These are phyloP conservation scores for Loripinus fragilis DNA, from an alignment of 2,888 invertebrate genomes.

Conservation along the genomic window DNA sequence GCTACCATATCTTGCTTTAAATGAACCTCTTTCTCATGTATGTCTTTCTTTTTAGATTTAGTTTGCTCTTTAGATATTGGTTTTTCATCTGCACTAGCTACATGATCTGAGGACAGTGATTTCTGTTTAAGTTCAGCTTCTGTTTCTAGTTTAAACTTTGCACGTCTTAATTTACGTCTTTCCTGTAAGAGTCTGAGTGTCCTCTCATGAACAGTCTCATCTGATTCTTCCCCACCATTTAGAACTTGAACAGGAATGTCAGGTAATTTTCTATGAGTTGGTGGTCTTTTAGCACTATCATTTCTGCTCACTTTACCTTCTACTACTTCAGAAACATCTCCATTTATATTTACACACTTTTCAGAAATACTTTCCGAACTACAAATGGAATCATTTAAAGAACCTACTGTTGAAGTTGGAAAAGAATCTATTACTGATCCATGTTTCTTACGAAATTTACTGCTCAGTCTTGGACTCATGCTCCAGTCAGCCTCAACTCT, in stretches of 20 bases:
- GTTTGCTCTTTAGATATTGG: slow-evolving; percentile 36
- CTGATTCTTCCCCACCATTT: slow-evolving; percentile 41
- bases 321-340: not conserved
- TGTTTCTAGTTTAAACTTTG: slow-evolving; percentile 22
- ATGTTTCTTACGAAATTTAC: slow-evolving; percentile 5
- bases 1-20: too few species aligned
- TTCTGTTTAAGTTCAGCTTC: not conserved
- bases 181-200: slow-evolving; percentile 54
- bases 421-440: not conserved
- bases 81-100: not conserved
- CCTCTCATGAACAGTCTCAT: slow-evolving; percentile 57
- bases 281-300: slow-evolving; percentile 30
- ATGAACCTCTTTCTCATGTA: too few species aligned
- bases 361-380: not conserved
- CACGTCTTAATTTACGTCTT: slow-evolving; percentile 41
- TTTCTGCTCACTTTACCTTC: slow-evolving; percentile 18
- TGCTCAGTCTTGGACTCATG: slow-evolving; percentile 11
- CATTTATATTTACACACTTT: not conserved
- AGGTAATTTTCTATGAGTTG: slow-evolving; percentile 50
- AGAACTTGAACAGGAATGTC: slow-evolving; percentile 37
- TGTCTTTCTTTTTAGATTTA: too few species aligned
- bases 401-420: not conserved
- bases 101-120: not conserved
- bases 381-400: not conserved
- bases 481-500: slow-evolving; percentile 34